Percentiles rank a stretch among this genome's conserved stretches.
Conservation (phyloP, 2,797 vertebrate genomes). For the Galago senegalensis region DNA sequence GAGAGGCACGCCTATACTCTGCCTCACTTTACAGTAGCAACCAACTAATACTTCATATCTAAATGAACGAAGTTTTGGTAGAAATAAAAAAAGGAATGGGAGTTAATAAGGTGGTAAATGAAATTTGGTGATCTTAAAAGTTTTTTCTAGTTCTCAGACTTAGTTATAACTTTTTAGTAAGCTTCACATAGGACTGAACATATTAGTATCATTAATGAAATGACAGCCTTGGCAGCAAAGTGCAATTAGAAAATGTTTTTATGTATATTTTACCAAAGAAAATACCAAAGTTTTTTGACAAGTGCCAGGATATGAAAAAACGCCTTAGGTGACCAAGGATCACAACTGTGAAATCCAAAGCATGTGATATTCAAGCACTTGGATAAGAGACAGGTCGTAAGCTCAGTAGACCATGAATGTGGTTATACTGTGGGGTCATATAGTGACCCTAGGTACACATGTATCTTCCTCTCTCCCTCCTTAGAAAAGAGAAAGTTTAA, state of each 20-base stretch:
- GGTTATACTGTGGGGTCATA: background rate
- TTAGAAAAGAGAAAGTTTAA: slow-evolving; percentile 58
- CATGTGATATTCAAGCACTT: background rate
- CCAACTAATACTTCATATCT: background rate
- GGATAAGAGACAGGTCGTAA: background rate
- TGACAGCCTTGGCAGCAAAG: background rate
- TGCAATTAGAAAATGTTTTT: slow-evolving; percentile 20
- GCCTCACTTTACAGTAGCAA: background rate
- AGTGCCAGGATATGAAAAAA: background rate
- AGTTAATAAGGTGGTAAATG: background rate
- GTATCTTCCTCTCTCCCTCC: slow-evolving; percentile 30
- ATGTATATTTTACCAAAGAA: slow-evolving; percentile 52
- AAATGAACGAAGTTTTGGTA: background rate
- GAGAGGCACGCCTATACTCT: background rate
- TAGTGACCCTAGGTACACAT: background rate
- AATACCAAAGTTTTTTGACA: slow-evolving; percentile 36
- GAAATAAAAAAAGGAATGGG: background rate
- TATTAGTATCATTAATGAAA: background rate
- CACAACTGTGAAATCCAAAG: background rate
- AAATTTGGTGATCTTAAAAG: background rate
- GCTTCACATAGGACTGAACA: background rate
- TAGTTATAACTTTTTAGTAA: background rate
- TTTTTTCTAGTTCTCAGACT: background rate
- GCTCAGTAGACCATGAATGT: background rate
- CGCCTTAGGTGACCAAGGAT: background rate